Conservation (phyloP, 92 coral and sea anemone genomes). For the Nematostella vectensis region DNA sequence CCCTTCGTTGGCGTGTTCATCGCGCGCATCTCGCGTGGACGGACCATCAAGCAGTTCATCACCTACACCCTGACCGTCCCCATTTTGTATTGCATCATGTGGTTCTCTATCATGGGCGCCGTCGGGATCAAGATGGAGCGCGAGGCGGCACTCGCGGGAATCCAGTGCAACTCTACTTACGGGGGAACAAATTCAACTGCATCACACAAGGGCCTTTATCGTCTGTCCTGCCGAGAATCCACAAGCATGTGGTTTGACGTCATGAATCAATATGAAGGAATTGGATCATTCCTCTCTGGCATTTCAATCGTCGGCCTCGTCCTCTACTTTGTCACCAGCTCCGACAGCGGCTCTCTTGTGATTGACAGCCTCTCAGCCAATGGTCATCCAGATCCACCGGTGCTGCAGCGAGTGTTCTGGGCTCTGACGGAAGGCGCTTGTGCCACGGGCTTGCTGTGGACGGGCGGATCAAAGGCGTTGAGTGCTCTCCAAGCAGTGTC, state of each 20-base stretch:
- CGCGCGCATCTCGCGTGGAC: constrained; percentile 62
- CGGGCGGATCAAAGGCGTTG: constrained; percentile 58
- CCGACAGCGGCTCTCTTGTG: constrained; percentile 86
- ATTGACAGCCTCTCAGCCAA: constrained; percentile 83
- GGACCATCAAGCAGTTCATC: constrained; percentile 63
- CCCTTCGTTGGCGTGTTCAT: constrained; percentile 71
- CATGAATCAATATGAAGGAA: constrained; percentile 57
- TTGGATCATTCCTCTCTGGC: constrained; percentile 44
- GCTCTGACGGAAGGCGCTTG: constrained; percentile 86
- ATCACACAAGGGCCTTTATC: constrained; percentile 50
- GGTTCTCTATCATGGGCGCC: constrained; percentile 76
- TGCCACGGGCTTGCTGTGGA: constrained; percentile 71
- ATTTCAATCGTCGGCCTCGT: constrained; percentile 53
- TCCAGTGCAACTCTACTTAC: constrained; percentile 33
- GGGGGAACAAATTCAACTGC: constrained; percentile 48
- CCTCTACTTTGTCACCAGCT: constrained; percentile 87
- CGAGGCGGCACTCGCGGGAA: constrained; percentile 50
- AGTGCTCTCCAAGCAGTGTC: constrained; percentile 63
- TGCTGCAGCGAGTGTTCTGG: constrained; percentile 75
- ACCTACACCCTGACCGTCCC: constrained; percentile 62
- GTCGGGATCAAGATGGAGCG: constrained; percentile 81
- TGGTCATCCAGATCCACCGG: constrained; percentile 29
- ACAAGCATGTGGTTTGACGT: constrained; percentile 75
- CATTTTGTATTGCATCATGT: constrained; percentile 47
- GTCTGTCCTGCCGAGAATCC: constrained; percentile 59